These are phyloP conservation scores for Odontophorus gujanensis DNA, from an alignment of 2,113 vertebrate species.

Conservation along the genomic window DNA sequence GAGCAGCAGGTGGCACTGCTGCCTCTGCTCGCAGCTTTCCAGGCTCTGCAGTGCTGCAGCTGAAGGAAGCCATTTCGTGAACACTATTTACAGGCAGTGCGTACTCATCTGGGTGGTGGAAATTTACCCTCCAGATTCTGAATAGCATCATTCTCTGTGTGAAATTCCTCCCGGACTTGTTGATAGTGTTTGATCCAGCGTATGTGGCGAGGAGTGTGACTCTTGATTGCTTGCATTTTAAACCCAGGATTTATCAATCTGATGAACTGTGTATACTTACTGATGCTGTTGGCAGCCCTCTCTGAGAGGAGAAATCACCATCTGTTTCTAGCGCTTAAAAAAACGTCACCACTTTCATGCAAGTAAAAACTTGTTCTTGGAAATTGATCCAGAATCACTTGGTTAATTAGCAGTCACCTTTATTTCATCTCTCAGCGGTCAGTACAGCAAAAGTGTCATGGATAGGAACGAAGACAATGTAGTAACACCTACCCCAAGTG, in stretches of 20 bases:
- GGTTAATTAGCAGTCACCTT: not conserved
- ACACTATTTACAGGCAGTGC: not conserved
- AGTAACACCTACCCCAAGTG: not conserved
- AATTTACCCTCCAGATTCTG: not conserved
- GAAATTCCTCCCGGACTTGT: not conserved
- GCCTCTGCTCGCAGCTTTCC: accelerated
- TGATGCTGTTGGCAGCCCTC: not conserved
- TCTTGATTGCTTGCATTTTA: not conserved
- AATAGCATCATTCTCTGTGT: not conserved
- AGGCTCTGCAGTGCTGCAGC: not conserved
- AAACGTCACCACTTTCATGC: not conserved
- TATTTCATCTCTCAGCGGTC: not conserved
- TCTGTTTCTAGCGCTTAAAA: not conserved
- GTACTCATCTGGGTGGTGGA: not conserved
- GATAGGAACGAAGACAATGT: not conserved
- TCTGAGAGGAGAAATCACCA: not conserved
- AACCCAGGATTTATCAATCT: not conserved
- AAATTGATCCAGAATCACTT: not conserved
- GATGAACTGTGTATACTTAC: accelerated
- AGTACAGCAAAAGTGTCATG: not conserved
- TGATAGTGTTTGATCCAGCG: not conserved
- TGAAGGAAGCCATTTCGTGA: not conserved
- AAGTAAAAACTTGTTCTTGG: not conserved
- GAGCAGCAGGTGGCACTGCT: constrained; percentile 60
- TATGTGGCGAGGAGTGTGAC: not conserved